phyloP scores from a whole-genome alignment of 2,888 invertebrate species.

The Dermolepida albohirtum region DNA sequence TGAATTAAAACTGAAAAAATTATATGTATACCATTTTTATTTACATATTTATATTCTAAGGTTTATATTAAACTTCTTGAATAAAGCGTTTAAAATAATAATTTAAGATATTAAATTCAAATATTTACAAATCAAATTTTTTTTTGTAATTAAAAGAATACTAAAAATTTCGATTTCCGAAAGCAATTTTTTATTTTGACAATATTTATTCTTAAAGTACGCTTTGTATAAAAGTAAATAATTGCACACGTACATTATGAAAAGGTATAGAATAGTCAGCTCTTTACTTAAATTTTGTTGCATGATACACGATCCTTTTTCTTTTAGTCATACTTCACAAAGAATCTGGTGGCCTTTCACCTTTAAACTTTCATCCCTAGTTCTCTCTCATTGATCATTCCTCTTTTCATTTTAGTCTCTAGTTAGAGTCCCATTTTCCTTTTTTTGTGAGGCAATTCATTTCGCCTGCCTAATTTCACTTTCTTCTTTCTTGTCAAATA shows the following conservation, averaged over 20 bases:
- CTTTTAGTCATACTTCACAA: slow-evolving; percentile 11
- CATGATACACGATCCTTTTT: not conserved
- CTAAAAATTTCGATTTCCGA: too few species aligned
- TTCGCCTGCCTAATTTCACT: slow-evolving; percentile 28
- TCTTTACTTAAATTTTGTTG: not conserved
- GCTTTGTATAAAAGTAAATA: too few species aligned
- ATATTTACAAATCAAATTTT: too few species aligned
- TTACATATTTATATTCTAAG: too few species aligned
- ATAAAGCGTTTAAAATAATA: too few species aligned
- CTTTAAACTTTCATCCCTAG: slow-evolving; percentile 26
- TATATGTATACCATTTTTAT: too few species aligned
- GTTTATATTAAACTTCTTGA: too few species aligned
- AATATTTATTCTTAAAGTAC: too few species aligned
- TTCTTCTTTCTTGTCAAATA: slow-evolving; percentile 15
- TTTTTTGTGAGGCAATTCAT: slow-evolving; percentile 30
- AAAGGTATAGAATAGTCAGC: not conserved
- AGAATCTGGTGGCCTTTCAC: slow-evolving; percentile 4
- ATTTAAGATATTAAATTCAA: too few species aligned
- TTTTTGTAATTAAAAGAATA: too few species aligned
- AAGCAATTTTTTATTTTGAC: too few species aligned
- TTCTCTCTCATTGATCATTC: slow-evolving; percentile 23
- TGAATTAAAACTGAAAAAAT: too few species aligned
- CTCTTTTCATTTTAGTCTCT: slow-evolving; percentile 20
- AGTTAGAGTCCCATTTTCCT: slow-evolving; percentile 23
- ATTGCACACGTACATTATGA: not conserved